Percentiles rank a stretch among this genome's conserved stretches.
Conservation (phyloP, 2,797 vertebrate genomes). For the Hoplostethus mediterraneus region DNA sequence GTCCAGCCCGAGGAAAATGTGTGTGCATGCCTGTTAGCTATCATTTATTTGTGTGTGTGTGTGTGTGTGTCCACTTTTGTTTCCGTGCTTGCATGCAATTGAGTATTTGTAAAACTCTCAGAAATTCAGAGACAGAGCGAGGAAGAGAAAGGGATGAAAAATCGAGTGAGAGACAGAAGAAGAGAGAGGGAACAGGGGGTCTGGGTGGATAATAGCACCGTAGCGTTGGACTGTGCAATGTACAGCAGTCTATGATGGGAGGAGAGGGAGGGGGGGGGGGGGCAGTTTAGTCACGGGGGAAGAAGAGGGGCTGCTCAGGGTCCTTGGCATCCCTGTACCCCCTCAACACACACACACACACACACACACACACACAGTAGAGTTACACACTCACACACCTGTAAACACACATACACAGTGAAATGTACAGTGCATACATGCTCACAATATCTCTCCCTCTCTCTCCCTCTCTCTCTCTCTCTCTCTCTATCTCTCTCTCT, state of each 20-base stretch:
- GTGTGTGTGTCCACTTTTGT: neutral
- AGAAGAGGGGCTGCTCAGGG: constrained; percentile 27
- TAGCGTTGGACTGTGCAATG: constrained; percentile 14
- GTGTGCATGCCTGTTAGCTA: neutral
- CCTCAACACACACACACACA: constrained; percentile 15
- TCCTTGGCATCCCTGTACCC: constrained; percentile 22
- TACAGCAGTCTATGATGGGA: neutral
- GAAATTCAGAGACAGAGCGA: neutral
- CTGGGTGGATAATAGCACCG: neutral
- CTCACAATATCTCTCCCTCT: no score
- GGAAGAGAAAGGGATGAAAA: neutral
- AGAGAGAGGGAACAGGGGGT: neutral
- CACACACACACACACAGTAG: neutral
- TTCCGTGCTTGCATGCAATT: neutral
- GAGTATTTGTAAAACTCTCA: neutral
- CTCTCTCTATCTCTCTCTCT: no score
- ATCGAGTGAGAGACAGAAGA: neutral
- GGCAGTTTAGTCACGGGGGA: constrained; percentile 66
- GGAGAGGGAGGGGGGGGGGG: neutral
- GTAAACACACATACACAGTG: no score
- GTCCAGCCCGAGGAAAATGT: neutral
- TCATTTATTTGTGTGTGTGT: neutral
- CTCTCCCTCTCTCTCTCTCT: no score
- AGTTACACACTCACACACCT: no score
- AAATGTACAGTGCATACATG: no score